phyloP scores from a whole-genome alignment of 2,797 vertebrate genomes.

The Pangasius mekongensis region DNA sequence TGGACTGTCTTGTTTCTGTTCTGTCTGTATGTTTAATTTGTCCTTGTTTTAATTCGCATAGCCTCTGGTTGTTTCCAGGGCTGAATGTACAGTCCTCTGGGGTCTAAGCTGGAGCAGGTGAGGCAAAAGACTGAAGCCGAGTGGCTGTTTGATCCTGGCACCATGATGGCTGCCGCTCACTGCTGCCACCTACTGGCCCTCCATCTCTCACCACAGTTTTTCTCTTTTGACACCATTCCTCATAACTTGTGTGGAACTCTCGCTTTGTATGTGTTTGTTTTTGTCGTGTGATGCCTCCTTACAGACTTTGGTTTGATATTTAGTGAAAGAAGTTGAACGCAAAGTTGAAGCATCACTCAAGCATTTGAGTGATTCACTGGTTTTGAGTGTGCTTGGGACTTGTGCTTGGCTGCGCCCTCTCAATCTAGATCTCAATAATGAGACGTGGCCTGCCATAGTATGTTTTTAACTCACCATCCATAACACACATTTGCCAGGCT shows the following conservation, averaged over 20 bases:
- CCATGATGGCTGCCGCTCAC: constrained; percentile 72
- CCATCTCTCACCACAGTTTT: constrained; percentile 39
- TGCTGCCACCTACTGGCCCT: constrained; percentile 62
- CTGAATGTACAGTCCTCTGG: constrained; percentile 76
- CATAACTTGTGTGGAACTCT: constrained; percentile 14
- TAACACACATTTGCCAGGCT: constrained; percentile 41
- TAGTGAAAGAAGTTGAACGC: background rate
- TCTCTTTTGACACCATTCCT: constrained; percentile 12
- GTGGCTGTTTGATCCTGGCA: constrained; percentile 41
- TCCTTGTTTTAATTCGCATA: constrained; percentile 53
- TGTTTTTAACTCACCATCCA: constrained; percentile 17
- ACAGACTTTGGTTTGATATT: background rate
- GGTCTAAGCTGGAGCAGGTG: constrained; percentile 70
- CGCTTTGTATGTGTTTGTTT: constrained; percentile 2
- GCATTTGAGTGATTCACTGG: background rate
- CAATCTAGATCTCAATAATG: background rate
- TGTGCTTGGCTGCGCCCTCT: background rate
- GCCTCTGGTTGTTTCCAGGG: constrained; percentile 59
- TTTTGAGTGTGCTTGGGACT: background rate
- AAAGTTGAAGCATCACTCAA: background rate
- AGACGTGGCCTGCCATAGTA: background rate
- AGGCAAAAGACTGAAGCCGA: constrained; percentile 74
- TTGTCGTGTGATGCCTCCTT: constrained; percentile 22
- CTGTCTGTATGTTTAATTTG: constrained; percentile 55
- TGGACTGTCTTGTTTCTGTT: constrained; percentile 40